Base-by-base conservation (phyloP, 2,113 vertebrate species). In the Nycticryphes semicollaris region DNA sequence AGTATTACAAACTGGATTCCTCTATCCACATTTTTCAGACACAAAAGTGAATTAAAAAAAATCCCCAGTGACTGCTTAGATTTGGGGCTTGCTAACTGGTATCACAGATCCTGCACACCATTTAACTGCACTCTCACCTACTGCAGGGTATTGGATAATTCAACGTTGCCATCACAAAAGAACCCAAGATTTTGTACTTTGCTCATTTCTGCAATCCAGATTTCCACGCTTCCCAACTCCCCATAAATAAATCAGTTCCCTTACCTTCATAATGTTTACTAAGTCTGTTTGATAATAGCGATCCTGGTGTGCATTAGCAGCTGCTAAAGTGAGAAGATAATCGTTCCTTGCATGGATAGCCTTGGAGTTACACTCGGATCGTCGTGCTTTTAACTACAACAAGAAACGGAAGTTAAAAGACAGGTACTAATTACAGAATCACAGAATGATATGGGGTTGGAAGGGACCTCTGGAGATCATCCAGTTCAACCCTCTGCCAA, bases 281-380 rank as follows among this genome's bases (percentile, higher is more conserved):
- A 99, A 98, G 94, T 99, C 99, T 28, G 98, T 99, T 57, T 99
- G 99, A 96, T 99, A 99, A 96, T 99, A 99, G 94, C 99, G 99
- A 93, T 99, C 99, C 37, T 99, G 99, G 96, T 99, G 99, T 51
- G 99, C 99, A 31, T 99, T 99, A 76, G 99, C 99, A 77, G 99
- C 99, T 80, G 99, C 99, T 95, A 99, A 97, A 2, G 99, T 99
- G 76, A 99, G 98, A 84, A 99, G 98, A 94, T 99, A 99, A 97
- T 99, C 99, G 47, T 99, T 99, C 96, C 99, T 98, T 24, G 99
- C 99, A 0, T 99, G 99, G 31, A 99, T 99, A 4, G 99, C 99
- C 97, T 99, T 99, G 74, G 99, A 99, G 96, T 99, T 99, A 91
- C 99, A 99, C 94, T 99, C 99, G 5, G 98, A 99, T 43, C 99